phyloP scores from a whole-genome alignment of 1,140 invertebrate genomes.

The Drosophila santomea region DNA sequence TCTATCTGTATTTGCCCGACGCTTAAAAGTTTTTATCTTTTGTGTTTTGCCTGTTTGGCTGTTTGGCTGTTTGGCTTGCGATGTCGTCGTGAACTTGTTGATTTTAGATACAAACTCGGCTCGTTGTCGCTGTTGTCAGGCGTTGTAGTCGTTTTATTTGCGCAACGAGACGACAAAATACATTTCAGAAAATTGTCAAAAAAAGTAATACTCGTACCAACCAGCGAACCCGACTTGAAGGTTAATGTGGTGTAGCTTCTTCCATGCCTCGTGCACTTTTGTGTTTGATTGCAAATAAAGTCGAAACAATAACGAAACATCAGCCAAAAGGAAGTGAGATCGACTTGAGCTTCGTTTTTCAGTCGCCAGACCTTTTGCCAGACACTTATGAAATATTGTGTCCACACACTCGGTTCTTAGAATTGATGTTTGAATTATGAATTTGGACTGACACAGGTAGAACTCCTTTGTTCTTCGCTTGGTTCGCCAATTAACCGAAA shows the following conservation, averaged over 20 bases:
- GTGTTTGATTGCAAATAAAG: constrained; percentile 74
- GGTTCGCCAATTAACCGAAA: constrained; percentile 56
- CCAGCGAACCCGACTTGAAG: constrained; percentile 60
- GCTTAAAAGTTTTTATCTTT: constrained; percentile 78
- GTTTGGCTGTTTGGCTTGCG: constrained; percentile 22
- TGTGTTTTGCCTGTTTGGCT: constrained; percentile 47
- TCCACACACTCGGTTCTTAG: constrained; percentile 47
- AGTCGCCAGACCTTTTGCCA: constrained; percentile 26
- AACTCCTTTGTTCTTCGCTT: constrained; percentile 35
- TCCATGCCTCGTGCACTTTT: constrained; percentile 51
- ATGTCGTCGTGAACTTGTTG: constrained; percentile 75
- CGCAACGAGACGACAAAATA: constrained; percentile 63
- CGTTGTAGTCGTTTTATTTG: constrained; percentile 62
- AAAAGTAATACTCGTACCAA: constrained; percentile 21
- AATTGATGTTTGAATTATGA: constrained; percentile 66
- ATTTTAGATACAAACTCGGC: constrained; percentile 76
- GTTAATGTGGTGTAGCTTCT: constrained; percentile 71
- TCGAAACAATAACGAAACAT: constrained; percentile 42
- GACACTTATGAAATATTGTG: constrained; percentile 59
- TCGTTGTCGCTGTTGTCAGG: constrained; percentile 44
- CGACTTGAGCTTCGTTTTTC: constrained; percentile 14
- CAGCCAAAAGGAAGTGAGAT: constrained; percentile 26
- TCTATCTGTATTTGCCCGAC: constrained; percentile 55
- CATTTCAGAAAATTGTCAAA: constrained; percentile 70
- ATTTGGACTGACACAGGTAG: constrained; percentile 37